A percentile compares a stretch with the other conserved stretches of the same genome.
These are phyloP conservation scores for Rotaria sp. DNA, from an alignment of 2,888 invertebrate species.

Conservation along the genomic window DNA sequence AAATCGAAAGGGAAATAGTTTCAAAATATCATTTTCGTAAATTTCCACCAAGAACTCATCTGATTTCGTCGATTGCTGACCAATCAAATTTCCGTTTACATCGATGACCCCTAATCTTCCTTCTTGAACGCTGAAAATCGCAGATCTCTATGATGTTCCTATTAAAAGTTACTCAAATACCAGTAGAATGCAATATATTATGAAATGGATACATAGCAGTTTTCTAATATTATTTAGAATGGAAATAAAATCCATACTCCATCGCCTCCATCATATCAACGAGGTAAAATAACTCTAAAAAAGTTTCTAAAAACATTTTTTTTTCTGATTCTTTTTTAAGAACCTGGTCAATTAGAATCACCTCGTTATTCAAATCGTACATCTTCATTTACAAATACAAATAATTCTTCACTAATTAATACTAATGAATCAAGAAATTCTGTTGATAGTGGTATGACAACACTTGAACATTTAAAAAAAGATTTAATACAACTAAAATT, in stretches of 20 bases:
- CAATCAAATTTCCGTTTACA: no score
- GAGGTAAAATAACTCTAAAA: not conserved
- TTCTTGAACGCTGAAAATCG: no score
- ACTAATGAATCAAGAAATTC: not conserved
- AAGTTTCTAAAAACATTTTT: not conserved
- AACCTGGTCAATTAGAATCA: constrained; percentile 7
- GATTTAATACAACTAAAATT: constrained; percentile 48
- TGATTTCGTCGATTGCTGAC: no score
- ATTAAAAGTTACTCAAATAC: no score
- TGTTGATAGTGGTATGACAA: not conserved
- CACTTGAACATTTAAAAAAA: constrained; percentile 61
- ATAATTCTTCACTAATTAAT: no score
- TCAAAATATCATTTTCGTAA: no score
- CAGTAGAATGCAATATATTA: no score
- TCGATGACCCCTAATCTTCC: no score
- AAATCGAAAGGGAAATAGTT: no score
- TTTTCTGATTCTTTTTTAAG: not conserved
- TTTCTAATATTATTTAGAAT: constrained; percentile 1
- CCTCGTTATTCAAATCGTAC: not conserved
- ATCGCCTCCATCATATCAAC: not conserved
- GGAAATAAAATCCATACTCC: not conserved
- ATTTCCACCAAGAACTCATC: no score
- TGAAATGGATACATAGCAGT: no score
- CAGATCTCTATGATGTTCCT: no score
- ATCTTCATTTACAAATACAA: not conserved